These are phyloP conservation scores for Anolis sagrei DNA, from an alignment of 2,113 vertebrate species.

Conservation along the genomic window DNA sequence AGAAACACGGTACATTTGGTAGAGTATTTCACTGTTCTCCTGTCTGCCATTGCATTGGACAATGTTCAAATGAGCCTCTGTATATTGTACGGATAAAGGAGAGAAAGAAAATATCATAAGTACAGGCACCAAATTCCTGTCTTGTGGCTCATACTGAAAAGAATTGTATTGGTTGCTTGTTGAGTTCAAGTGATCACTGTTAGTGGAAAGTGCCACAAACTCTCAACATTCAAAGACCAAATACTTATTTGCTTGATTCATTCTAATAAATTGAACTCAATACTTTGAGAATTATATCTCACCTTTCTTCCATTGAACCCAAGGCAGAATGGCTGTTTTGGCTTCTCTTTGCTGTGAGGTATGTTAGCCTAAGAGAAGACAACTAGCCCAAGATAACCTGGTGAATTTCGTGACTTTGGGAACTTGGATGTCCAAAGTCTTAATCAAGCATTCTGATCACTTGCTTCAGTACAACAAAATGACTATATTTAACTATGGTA, in stretches of 20 bases:
- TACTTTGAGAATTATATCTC: neutral
- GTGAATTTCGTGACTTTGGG: too few relatives aligned
- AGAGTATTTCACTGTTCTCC: neutral
- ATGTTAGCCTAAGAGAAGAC: too few relatives aligned
- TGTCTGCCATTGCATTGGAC: neutral
- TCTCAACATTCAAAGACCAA: neutral
- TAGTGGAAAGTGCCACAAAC: neutral
- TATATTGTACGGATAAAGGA: neutral
- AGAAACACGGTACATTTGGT: neutral
- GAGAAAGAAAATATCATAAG: neutral
- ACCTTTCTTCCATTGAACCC: too few relatives aligned
- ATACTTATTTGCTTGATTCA: conserved; percentile 32
- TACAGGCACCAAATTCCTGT: neutral
- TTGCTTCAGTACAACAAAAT: too few relatives aligned
- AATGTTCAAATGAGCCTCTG: neutral
- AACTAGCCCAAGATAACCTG: too few relatives aligned
- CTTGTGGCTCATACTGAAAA: neutral
- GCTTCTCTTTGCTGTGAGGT: too few relatives aligned
- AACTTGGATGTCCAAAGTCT: too few relatives aligned
- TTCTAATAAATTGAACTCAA: neutral
- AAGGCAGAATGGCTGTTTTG: too few relatives aligned
- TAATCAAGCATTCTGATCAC: too few relatives aligned
- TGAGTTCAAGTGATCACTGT: neutral
- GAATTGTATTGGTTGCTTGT: neutral
- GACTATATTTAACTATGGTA: too few relatives aligned